A percentile compares a stretch with the other conserved stretches of the same genome.
phyloP scores from a whole-genome alignment of 2,888 invertebrate species.

The Siphonodentalium dalli region DNA sequence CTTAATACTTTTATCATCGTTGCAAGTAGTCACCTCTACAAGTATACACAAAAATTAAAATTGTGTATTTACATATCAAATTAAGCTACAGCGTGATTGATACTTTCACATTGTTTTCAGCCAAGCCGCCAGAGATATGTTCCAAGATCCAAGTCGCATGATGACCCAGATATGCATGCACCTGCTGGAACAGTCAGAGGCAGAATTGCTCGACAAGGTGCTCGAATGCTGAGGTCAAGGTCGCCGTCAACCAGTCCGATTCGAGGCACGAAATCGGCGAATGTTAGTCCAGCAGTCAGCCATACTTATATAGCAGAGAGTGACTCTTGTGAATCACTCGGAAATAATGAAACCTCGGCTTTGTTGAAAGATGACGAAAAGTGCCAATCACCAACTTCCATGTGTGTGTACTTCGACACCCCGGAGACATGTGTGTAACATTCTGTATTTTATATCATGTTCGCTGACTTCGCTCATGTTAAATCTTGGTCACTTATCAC shows the following conservation, averaged over 20 bases:
- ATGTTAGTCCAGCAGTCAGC: slow-evolving; percentile 1
- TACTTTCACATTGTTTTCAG: too few species aligned
- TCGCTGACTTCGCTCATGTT: too few species aligned
- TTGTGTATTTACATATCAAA: too few species aligned
- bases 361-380: slow-evolving; percentile 62
- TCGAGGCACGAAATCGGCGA: slow-evolving; percentile 61
- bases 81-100: too few species aligned
- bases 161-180: slow-evolving; percentile 53
- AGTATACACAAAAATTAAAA: too few species aligned
- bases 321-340: slow-evolving; percentile 64
- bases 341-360: slow-evolving; percentile 69
- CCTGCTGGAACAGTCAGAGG: slow-evolving; percentile 52
- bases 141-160: slow-evolving; percentile 61
- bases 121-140: slow-evolving; percentile 53
- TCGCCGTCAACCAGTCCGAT: slow-evolving; percentile 60
- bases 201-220: slow-evolving; percentile 60
- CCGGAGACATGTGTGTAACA: too few species aligned
- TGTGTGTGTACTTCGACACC: slow-evolving; percentile 55
- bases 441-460: too few species aligned
- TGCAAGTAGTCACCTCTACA: too few species aligned
- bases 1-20: too few species aligned
- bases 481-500: too few species aligned
- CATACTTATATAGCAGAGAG: slow-evolving; percentile 58
- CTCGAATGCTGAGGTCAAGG: slow-evolving; percentile 52
- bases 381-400: slow-evolving; percentile 40